phyloP scores from a whole-genome alignment of 2,888 invertebrate genomes.

The Anaspis maculata region DNA sequence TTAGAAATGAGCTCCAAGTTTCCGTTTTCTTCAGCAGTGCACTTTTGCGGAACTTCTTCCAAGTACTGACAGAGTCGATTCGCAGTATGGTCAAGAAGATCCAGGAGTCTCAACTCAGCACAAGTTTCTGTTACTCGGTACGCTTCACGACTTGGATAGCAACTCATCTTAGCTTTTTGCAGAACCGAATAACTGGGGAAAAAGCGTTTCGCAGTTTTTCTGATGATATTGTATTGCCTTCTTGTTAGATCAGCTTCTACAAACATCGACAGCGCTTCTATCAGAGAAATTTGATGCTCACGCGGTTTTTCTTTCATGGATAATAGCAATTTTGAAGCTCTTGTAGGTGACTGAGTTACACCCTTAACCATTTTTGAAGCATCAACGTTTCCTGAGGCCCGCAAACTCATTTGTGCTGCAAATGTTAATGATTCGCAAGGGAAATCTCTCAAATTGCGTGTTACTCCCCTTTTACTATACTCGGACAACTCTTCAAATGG shows the following conservation, averaged over 20 bases:
- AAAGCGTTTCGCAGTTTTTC: not conserved
- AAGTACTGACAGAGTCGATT: conserved; percentile 1
- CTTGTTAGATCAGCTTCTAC: not conserved
- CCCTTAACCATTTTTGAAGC: not conserved
- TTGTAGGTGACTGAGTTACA: not conserved
- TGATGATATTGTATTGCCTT: not conserved
- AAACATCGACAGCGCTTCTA: conserved; percentile 1
- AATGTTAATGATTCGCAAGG: no score
- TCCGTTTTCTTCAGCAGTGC: no score
- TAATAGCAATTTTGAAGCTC: not conserved
- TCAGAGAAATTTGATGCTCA: not conserved
- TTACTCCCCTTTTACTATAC: no score
- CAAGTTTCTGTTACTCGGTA: not conserved
- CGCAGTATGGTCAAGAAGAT: not conserved
- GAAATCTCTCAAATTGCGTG: no score
- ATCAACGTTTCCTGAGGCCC: not conserved
- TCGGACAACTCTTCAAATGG: not conserved
- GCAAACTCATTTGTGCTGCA: not conserved
- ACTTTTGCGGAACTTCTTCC: not conserved
- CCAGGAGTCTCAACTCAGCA: not conserved
- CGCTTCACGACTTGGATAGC: not conserved
- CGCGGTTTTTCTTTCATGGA: not conserved
- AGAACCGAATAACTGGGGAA: not conserved
- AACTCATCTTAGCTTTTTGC: not conserved
- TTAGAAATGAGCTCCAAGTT: conserved; percentile 14